Base-by-base conservation (phyloP, 2,888 invertebrate species). In the Colletes collaris region DNA sequence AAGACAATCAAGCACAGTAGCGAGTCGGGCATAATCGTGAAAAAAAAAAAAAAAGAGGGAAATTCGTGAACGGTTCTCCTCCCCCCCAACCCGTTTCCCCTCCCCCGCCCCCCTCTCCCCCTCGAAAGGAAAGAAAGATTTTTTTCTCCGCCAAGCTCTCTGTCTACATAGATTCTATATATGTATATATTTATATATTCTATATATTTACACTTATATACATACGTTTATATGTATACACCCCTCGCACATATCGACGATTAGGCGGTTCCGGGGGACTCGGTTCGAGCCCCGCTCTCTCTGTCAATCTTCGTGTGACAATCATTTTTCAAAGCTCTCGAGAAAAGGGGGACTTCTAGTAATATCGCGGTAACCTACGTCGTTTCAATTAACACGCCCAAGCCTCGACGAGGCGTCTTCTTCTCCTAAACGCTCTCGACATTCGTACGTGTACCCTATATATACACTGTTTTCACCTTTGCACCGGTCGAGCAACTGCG, bases 1-100 rank as follows among this genome's bases (percentile, higher is more conserved):
- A 89, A 91, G 92, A 92, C 92, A 92, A 92, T 92, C 92, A 92
- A 90, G 87, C 87, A 87, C 84, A 88, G 91, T 90, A 90, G 91
- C 90, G 84, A 84, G 74, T 81, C 69, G 78, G 81, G 80, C 78
- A 79, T 81, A 76, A 76, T 69, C 74, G 71, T 16, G 65, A 46
- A 67, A 64, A 16, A 16, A 16, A 16, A 16, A 16, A 16, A 16
- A 16, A 16, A 58, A 73, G 27, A 46, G 56, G 65, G 8, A 46
- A 52, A 53, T n/a, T 27, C 50, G 79, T 62, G 68, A 35, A 67
- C 60, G 35, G 37, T 46, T 10, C 11, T 53, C 56, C 10, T 16
- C 11, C 35, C 13, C n/a, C 10, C 13, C 10, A 37, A n/a, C 58
- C 37, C 40, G 13, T 7, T 19, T 1, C 27, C 46, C 60, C 46